A percentile compares a stretch with the other conserved stretches of the same genome.
Evolutionary conservation across 2,888 invertebrate species (phyloP).

Genomic region (Troilus luridus): DNA sequence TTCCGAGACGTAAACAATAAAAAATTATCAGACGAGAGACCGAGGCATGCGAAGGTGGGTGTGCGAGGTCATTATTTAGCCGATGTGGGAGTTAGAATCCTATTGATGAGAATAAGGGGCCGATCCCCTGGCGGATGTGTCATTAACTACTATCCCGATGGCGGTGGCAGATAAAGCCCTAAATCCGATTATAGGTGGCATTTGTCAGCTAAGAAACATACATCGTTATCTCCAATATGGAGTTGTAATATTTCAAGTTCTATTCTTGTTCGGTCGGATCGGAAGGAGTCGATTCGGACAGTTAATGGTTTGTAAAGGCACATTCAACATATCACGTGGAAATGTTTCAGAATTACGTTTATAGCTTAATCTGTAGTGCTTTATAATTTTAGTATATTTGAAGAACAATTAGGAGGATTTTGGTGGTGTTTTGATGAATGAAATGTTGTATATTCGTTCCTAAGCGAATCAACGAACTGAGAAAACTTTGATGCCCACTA

Average conservation of each 20-base stretch:
- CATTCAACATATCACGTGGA: no score
- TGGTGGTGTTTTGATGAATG: no score
- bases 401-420: no score
- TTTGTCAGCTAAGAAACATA: not conserved
- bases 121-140: not conserved
- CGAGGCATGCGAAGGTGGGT: constrained; percentile 7
- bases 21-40: not conserved
- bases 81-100: not conserved
- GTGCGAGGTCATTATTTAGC: constrained; percentile 6
- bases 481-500: no score
- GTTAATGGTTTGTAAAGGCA: no score
- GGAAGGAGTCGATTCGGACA: not conserved
- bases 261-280: not conserved
- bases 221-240: not conserved
- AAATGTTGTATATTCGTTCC: no score
- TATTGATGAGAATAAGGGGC: not conserved
- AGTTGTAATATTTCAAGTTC: not conserved
- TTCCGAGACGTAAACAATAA: not conserved
- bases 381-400: no score
- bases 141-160: not conserved
- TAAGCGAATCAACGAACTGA: no score
- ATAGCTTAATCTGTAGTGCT: no score
- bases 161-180: not conserved
- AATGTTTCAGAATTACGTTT: no score
- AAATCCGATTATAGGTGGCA: not conserved